phyloP scores from a whole-genome alignment of 2,113 vertebrate species.

The Microcebus murinus region DNA sequence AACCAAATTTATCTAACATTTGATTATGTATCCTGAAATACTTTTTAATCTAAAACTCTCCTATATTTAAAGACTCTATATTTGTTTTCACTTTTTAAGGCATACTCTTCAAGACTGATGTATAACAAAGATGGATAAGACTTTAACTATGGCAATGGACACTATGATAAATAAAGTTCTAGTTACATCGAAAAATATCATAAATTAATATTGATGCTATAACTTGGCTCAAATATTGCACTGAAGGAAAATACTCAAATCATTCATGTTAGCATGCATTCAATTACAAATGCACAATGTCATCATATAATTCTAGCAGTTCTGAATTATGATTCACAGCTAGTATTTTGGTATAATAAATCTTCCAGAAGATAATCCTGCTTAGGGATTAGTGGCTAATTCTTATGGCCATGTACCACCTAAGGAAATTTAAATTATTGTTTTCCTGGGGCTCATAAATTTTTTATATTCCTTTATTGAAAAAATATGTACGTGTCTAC shows the following conservation, averaged over 20 bases:
- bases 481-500: neutral
- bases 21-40: neutral
- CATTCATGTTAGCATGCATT: neutral
- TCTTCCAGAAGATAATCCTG: slow-evolving; percentile 48
- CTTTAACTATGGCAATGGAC: neutral
- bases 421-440: slow-evolving; percentile 58
- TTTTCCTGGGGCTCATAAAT: slow-evolving; percentile 44
- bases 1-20: neutral
- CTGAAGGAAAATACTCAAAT: slow-evolving; percentile 44
- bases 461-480: slow-evolving; percentile 24
- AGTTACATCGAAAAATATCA: slow-evolving; percentile 23
- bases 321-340: slow-evolving; percentile 49
- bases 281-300: slow-evolving; percentile 7
- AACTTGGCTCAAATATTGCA: neutral
- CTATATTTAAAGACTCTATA: neutral
- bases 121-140: neutral
- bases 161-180: neutral
- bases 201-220: slow-evolving; percentile 44
- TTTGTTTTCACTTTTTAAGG: neutral
- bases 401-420: slow-evolving; percentile 27
- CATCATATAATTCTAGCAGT: neutral
- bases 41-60: neutral
- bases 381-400: slow-evolving; percentile 60
- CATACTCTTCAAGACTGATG: neutral
- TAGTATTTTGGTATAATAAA: slow-evolving; percentile 40